Conservation (phyloP, 2,797 vertebrate species). For the Phrynocephalus guinanensis region DNA sequence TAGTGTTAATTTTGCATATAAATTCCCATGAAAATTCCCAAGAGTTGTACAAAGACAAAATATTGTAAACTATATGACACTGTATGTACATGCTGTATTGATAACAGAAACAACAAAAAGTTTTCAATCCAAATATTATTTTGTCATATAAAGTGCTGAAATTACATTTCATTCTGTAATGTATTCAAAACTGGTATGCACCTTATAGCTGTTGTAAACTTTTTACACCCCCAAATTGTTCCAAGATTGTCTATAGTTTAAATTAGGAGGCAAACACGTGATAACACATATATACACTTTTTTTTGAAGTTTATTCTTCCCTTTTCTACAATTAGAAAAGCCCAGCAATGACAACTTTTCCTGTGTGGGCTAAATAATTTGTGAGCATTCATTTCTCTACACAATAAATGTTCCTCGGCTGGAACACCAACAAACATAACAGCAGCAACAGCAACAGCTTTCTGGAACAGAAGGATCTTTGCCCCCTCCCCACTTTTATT, state of each 20-base stretch:
- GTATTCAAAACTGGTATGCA: not conserved
- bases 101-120: not conserved
- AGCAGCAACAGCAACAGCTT: not conserved
- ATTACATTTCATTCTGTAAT: not conserved
- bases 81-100: slow-evolving; percentile 9
- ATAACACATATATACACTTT: not conserved
- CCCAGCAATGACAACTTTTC: not conserved
- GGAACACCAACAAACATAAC: not conserved
- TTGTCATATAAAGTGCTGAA: not conserved
- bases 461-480: not conserved
- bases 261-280: not conserved
- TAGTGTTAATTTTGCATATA: slow-evolving; percentile 1
- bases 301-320: no score
- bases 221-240: not conserved
- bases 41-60: slow-evolving; percentile 1
- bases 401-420: not conserved
- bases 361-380: not conserved
- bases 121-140: not conserved
- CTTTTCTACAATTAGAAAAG: not conserved
- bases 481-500: not conserved
- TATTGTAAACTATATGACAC: not conserved
- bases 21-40: not conserved
- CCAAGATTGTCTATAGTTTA: not conserved
- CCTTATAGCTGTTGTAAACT: not conserved
- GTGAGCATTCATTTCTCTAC: not conserved